Evolutionary conservation across 2,797 vertebrate species (phyloP).

Genomic region (Syncerus caffer): DNA sequence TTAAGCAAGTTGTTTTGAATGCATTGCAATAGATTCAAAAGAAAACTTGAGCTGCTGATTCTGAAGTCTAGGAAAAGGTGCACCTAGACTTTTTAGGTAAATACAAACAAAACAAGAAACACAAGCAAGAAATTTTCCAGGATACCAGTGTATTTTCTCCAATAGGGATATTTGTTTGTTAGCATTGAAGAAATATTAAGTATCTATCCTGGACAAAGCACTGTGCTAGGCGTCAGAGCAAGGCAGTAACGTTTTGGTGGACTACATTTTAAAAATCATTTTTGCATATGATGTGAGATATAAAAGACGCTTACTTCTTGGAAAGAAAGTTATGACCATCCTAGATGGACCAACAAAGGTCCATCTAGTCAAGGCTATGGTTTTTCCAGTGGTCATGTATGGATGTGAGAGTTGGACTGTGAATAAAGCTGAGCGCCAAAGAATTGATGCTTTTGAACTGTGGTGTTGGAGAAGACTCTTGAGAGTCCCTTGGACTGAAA

Average conservation of each 20-base stretch:
- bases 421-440: too few species aligned
- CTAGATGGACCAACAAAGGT: too few species aligned
- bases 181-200: not conserved
- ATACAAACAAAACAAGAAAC: not conserved
- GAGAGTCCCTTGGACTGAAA: too few species aligned
- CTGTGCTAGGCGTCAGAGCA: not conserved
- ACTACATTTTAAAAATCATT: not conserved
- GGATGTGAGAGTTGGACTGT: too few species aligned
- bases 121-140: not conserved
- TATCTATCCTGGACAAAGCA: not conserved
- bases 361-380: too few species aligned
- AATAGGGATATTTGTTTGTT: not conserved
- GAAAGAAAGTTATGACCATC: too few species aligned
- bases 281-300: not conserved
- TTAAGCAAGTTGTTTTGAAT: not conserved
- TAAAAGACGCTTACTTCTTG: too few species aligned
- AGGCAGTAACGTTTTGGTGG: not conserved
- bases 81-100: not conserved
- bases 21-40: not conserved
- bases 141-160: not conserved
- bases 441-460: too few species aligned
- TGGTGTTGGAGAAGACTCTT: too few species aligned
- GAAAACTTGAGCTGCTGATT: not conserved
- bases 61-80: not conserved
- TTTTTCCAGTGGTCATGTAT: too few species aligned